Percentiles rank a stretch among this genome's conserved stretches.
phyloP scores from a whole-genome alignment of 2,888 invertebrate species.

The Latheticus oryzae region DNA sequence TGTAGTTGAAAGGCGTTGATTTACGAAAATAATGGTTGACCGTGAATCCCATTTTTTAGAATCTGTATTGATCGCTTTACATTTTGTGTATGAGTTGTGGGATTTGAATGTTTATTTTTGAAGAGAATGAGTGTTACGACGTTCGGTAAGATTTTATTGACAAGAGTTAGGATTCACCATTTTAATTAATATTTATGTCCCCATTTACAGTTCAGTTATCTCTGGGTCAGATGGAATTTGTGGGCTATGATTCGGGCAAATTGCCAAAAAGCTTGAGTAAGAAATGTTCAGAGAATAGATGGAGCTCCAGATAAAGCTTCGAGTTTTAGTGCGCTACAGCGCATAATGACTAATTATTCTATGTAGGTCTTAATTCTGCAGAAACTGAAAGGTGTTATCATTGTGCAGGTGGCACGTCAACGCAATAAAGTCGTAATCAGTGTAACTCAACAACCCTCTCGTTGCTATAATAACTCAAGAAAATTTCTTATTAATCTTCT shows the following conservation, averaged over 20 bases:
- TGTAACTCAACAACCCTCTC: conserved; percentile 33
- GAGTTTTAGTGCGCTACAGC: conserved; percentile 31
- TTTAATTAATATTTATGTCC: conserved; percentile 44
- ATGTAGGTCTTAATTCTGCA: conserved; percentile 25
- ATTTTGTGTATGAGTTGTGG: no score
- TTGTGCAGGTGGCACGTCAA: conserved; percentile 34
- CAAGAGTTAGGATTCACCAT: conserved; percentile 22
- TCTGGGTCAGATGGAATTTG: conserved; percentile 44
- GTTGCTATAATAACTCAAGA: conserved; percentile 34
- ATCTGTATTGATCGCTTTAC: conserved; percentile 3
- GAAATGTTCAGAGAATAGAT: conserved; percentile 41
- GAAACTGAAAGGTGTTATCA: conserved; percentile 32
- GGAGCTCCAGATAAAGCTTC: conserved; percentile 30
- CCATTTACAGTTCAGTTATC: conserved; percentile 46
- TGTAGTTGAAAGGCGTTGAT: conserved; percentile 49
- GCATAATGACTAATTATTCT: conserved; percentile 39
- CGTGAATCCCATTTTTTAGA: background rate
- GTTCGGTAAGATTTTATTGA: conserved; percentile 22
- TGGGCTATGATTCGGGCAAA: conserved; percentile 42
- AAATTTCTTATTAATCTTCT: conserved; percentile 35
- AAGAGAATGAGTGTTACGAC: conserved; percentile 3
- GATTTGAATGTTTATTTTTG: no score
- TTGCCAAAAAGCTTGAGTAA: conserved; percentile 43
- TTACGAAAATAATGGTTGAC: background rate
- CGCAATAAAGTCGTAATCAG: conserved; percentile 31